Conservation (phyloP, 2,888 invertebrate species). For the Julus scanicus region DNA sequence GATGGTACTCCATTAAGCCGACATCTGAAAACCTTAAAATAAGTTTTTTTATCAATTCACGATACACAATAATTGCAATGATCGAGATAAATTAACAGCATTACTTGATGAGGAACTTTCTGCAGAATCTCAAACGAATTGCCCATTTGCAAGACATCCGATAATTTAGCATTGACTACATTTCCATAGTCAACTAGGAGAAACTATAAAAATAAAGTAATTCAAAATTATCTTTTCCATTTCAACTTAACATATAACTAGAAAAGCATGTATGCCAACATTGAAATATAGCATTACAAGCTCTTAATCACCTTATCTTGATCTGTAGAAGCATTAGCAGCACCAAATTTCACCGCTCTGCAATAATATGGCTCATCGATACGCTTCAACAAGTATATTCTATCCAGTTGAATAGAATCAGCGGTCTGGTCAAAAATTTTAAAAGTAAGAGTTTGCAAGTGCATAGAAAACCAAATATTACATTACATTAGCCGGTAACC, state of each 20-base stretch:
- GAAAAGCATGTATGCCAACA: neutral
- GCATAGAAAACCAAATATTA: neutral
- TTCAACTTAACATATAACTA: no score
- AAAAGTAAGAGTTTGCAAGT: neutral
- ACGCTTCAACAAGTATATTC: constrained; percentile 69
- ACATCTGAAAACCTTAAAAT: constrained; percentile 51
- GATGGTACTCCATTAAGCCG: constrained; percentile 46
- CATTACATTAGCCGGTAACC: neutral
- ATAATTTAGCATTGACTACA: neutral
- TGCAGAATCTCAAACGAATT: neutral
- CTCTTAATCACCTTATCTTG: constrained; percentile 12
- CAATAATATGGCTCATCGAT: constrained; percentile 65
- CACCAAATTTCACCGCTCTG: neutral
- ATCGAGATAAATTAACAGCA: neutral
- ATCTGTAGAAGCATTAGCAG: no score
- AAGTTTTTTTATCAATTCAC: neutral
- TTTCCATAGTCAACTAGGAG: constrained; percentile 40
- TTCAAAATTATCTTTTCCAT: neutral
- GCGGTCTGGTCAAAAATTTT: neutral
- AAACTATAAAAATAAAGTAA: constrained; percentile 65
- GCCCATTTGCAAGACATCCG: neutral
- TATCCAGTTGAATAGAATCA: constrained; percentile 62
- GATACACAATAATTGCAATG: neutral
- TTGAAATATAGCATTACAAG: neutral
- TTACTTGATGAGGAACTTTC: constrained; percentile 48